phyloP scores from a whole-genome alignment of 2,888 invertebrate genomes.

The Ophion ellenae region DNA sequence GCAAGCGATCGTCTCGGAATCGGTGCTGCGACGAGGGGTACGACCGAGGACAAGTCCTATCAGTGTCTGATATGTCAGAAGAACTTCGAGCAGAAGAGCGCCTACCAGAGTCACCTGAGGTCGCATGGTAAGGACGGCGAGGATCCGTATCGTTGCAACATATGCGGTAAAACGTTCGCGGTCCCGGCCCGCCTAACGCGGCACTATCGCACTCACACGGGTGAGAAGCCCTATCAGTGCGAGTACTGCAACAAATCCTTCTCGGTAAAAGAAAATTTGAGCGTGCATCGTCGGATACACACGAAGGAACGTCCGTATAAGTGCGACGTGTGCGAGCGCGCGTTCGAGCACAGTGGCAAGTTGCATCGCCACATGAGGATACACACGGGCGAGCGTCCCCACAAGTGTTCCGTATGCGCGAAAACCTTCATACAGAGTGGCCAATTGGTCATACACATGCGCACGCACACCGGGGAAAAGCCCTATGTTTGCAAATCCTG shows the following conservation, averaged over 20 bases:
- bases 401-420: conserved; percentile 93
- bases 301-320: conserved; percentile 96
- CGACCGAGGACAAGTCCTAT: conserved; percentile 83
- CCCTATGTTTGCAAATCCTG: conserved; percentile 92
- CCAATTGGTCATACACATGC: conserved; percentile 95
- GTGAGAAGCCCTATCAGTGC: conserved; percentile 95
- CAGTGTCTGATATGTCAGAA: conserved; percentile 90
- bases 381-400: conserved; percentile 95
- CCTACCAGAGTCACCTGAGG: conserved; percentile 89
- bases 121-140: conserved; percentile 87
- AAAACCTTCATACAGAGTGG: conserved; percentile 97
- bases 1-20: conserved; percentile 59
- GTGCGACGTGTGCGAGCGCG: conserved; percentile 94
- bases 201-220: conserved; percentile 95
- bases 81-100: conserved; percentile 90
- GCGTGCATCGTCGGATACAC: conserved; percentile 94
- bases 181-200: conserved; percentile 94
- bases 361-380: conserved; percentile 95
- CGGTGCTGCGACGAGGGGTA: conserved; percentile 44
- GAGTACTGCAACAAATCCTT: conserved; percentile 97
- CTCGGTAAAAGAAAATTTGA: conserved; percentile 96
- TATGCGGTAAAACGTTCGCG: conserved; percentile 95
- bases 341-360: conserved; percentile 96
- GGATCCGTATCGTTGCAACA: conserved; percentile 95
- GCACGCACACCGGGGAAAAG: conserved; percentile 95